Base-by-base conservation (phyloP, 2,888 invertebrate genomes). In the Oconnorella tubifera region DNA sequence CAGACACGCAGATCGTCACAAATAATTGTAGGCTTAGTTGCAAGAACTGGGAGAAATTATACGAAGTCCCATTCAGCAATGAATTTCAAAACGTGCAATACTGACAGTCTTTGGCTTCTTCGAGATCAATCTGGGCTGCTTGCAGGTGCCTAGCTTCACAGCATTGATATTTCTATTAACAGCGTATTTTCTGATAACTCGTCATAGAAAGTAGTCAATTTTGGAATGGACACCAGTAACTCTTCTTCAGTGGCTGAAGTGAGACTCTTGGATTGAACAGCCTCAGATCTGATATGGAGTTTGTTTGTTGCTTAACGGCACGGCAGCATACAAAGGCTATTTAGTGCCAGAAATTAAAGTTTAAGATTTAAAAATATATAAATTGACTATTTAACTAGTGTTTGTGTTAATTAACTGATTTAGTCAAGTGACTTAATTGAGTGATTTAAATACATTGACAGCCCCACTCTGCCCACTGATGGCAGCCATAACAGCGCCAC, bases 1-100 rank as follows among this genome's bases (percentile, higher is more conserved):
- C 2, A 55, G 2, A 55, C 55, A 55, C 55, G 27, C 55, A 55
- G 55, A 55, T 55, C 55, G 55, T 55, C 19, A 55, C 1, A 55
- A 55, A 55, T 55, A 55, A 55, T 55, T 55, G 23, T 55, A 55
- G 55, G 55, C 55, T 55, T 25, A 55, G n/a, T n/a, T 55, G 55
- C n/a, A 25, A 55, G 55, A 27, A 1, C 1, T 55, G 55, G 55
- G 55, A 55, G 56, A 1, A 2, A 56, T 56, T 40, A 10, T 40
- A 40, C 10, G 40, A 40, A 40, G 40, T 40, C 40, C 10, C 40
- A 40, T 40, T 40, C 40, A 40, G 40, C 40, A 14, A 40, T 40
- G 40, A 40, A 40, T 40, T 40, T 40, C 40, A 40, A 40, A 40
- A 40, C 40, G 40, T 40, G 10, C 10, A 40, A 40, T 40, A 40